A percentile compares a stretch with the other conserved stretches of the same genome.
Conservation (phyloP, 1,140 invertebrate genomes). For the Papilio dardanus region DNA sequence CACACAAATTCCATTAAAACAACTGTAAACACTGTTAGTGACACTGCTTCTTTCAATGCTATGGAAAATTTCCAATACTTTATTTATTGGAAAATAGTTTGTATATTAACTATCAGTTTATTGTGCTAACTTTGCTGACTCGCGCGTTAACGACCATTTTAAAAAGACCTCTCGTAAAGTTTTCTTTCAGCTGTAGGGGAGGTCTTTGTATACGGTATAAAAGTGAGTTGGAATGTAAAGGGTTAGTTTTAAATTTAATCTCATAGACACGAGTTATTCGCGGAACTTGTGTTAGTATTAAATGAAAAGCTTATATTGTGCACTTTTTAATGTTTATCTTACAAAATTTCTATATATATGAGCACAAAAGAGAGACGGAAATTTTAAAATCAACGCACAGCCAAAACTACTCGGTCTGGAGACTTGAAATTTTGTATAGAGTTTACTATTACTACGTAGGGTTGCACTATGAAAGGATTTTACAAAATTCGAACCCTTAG, state of each 20-base stretch:
- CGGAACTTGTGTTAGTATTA: conserved; percentile 41
- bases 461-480: too few species aligned
- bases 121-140: conserved; percentile 7
- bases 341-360: too few species aligned
- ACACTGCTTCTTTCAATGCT: not conserved
- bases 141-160: not conserved
- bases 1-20: not conserved
- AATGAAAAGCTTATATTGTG: not conserved
- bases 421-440: not conserved
- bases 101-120: conserved; percentile 24
- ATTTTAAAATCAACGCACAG: too few species aligned
- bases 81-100: conserved; percentile 26
- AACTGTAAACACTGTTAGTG: not conserved
- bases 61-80: conserved; percentile 7
- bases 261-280: conserved; percentile 39
- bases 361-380: too few species aligned
- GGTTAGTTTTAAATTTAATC: conserved; percentile 50
- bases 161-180: not conserved
- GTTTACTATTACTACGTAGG: too few species aligned
- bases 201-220: not conserved
- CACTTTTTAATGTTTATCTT: not conserved
- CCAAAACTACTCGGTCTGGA: too few species aligned
- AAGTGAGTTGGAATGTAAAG: conserved; percentile 34
- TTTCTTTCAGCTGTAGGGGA: not conserved
- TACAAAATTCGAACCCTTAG: too few species aligned